Base-by-base conservation (phyloP, 2,113 vertebrate genomes). In the Otis tarda region DNA sequence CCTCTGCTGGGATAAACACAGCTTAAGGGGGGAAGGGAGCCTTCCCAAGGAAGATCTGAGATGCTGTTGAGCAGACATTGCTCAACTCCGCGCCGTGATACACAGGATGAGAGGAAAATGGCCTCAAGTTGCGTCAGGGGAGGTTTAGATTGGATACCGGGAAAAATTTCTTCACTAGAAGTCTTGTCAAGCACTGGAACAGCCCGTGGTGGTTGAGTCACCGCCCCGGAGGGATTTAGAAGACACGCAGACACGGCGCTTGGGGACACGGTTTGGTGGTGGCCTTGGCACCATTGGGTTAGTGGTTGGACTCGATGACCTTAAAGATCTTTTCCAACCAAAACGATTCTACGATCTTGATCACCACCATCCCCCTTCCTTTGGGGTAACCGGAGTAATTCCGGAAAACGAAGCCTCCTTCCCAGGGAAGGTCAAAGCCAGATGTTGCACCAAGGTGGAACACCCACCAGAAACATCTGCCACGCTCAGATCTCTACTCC, bases 1-100 rank as follows among this genome's bases (percentile, higher is more conserved):
- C 6, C 22, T 75, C 28, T 0, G 5, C 17, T 0, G 14, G 6
- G 45, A 53, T 0, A 21, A 27, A 59, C 1, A 4, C 0, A 3
- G 67, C 6, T 6, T 2, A 4, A 6, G 5, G 12, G 12, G 41
- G 33, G 30, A 6, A 30, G 28, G 27, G 8, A 22, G 50, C 9
- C 43, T 55, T 14, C 64, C 25, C 43, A 9, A 41, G 56, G 30
- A 22, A 7, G 47, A 52, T 10, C 53, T 7, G 35, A 53, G 86
- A 5, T 39, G 37, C 41, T 28, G 1, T 2, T 5, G 28, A 55
- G 25, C 53, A 21, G 43, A 45, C 50, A 31, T 6, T 7, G 56
- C 73, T 56, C 63, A 81, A 6, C 60, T 22, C 43, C 7, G 9
- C 2, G 13, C 35, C 55, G 20, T 5, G 20, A 12, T 0, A 11